Conservation (phyloP, 2,113 vertebrate genomes). For the Tragulus kanchil region DNA sequence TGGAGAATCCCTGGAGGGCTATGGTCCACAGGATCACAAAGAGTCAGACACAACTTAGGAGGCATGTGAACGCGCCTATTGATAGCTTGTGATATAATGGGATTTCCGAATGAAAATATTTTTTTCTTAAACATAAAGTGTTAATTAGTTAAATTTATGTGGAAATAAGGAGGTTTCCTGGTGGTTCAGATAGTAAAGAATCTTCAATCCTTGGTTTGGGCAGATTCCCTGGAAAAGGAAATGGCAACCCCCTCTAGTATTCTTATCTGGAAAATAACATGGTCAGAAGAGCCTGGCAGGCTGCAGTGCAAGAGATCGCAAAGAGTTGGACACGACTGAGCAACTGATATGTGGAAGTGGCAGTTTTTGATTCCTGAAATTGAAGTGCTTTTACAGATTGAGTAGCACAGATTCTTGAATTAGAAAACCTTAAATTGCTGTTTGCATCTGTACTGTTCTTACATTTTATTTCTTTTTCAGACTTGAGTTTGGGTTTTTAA, state of each 20-base stretch:
- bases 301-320: too few species aligned
- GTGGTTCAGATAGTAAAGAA: too few species aligned
- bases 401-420: not conserved
- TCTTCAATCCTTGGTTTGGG: too few species aligned
- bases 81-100: not conserved
- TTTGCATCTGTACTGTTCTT: conserved; percentile 12
- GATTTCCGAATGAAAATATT: not conserved
- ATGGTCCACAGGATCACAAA: not conserved
- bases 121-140: not conserved
- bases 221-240: too few species aligned
- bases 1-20: not conserved
- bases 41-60: not conserved
- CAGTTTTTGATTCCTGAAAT: conserved; percentile 2
- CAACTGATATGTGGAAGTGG: not conserved
- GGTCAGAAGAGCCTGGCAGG: too few species aligned
- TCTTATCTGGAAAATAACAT: too few species aligned
- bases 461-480: not conserved
- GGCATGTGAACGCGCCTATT: not conserved
- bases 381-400: conserved; percentile 15
- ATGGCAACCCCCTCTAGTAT: too few species aligned
- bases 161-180: not conserved
- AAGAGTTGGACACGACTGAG: too few species aligned
- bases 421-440: conserved; percentile 13
- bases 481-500: conserved; percentile 36
- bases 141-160: not conserved